A percentile compares a stretch with the other conserved stretches of the same genome.
These are phyloP conservation scores for Grus americana DNA, from an alignment of 2,113 vertebrate genomes.

Conservation along the genomic window DNA sequence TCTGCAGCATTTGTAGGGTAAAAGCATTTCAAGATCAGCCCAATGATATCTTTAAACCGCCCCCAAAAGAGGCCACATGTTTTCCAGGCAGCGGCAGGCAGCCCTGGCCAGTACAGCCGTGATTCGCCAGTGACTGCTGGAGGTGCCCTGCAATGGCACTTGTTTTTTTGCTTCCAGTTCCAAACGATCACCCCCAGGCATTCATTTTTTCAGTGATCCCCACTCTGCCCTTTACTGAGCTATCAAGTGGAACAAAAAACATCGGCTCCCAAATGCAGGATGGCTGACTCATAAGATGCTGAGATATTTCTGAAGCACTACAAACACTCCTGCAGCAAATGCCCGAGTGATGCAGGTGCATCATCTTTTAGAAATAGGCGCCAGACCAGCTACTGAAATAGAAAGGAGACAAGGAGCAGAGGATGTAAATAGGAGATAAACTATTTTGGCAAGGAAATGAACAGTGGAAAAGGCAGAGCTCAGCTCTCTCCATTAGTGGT, in stretches of 20 bases:
- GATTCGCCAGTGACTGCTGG: not conserved
- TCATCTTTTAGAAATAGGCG: not conserved
- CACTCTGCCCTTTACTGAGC: not conserved
- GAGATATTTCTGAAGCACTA: not conserved
- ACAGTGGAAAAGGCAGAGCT: not conserved
- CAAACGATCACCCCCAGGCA: not conserved
- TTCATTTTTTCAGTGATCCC: not conserved
- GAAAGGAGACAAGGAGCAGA: not conserved
- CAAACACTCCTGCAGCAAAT: slow-evolving; percentile 22
- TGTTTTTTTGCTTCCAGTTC: not conserved
- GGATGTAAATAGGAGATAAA: not conserved
- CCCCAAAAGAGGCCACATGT: fast-evolving
- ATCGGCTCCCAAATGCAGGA: fast-evolving
- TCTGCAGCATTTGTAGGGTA: fast-evolving
- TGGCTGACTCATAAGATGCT: not conserved
- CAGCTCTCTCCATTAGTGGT: not conserved
- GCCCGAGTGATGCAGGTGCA: not conserved
- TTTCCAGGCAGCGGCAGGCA: not conserved
- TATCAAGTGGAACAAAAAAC: not conserved
- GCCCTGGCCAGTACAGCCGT: fast-evolving
- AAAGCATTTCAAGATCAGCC: not conserved
- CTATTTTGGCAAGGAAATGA: not conserved
- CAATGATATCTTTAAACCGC: not conserved
- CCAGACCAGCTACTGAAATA: not conserved
- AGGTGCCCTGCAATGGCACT: not conserved